Base-by-base conservation (phyloP, 2,113 vertebrate genomes). In the Sinosuthora webbiana region DNA sequence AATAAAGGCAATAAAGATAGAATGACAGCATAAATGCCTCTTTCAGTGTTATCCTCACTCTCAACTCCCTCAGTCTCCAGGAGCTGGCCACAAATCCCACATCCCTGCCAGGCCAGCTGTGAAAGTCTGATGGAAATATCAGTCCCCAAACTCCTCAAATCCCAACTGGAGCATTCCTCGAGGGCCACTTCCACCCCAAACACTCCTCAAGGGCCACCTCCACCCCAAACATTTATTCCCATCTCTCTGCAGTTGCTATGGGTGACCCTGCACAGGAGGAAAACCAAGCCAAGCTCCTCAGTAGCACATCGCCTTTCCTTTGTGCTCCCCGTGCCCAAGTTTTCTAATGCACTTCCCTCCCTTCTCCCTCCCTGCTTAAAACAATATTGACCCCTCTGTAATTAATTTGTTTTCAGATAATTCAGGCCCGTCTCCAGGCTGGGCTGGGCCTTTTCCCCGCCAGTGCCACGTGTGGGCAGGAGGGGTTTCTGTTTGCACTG, bases 381-480 rank as follows among this genome's bases (percentile, higher is more conserved):
- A 77, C 45, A 81, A 91, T 45, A 86, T 7, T 86, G 94, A 28
- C 42, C 42, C 4, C 42, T 28, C 9, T 6, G 52, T 6, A 44
- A 92, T 59, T 7, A 9, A 74, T 90, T 71, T 77, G 65, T 41
- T 86, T 60, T 44, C 44, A 91, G 80, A 80, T 73, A 86, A 77
- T 22, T 24, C 55, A 59, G 11, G 59, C 19, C 31, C 2, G 62
- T 16, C 56, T 67, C 44, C 28, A 2, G 0, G 7, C 9, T 7
- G 67, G 42, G 76, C 68, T 44, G 52, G 21, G 50, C 49, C 28
- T 90, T 41, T 42, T 10, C n/a, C 49, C 50, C 28, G n/a, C 0
- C 33, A 0, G 0, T 16, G 74, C n/a, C 13, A 2, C 31, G 7
- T 8, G 74, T n/a, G 22, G 85, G n/a, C 78, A 83, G 78, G 28